Percentiles rank a stretch among this genome's conserved stretches.
These are phyloP conservation scores for Drosophila kikkawai DNA, from an alignment of 1,140 invertebrate genomes.

Conservation along the genomic window DNA sequence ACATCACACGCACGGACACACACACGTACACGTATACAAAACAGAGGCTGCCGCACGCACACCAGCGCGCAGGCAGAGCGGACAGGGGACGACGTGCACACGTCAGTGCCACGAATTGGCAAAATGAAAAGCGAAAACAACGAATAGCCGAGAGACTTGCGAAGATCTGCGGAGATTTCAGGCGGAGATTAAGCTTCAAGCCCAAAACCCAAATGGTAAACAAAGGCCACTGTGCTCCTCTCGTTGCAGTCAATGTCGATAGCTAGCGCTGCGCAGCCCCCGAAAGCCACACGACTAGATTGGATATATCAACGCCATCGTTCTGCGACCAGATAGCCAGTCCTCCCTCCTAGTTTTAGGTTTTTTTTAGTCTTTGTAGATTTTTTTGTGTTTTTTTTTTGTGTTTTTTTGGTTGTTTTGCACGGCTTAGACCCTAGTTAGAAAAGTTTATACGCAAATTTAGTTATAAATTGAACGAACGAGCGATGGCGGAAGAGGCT, in stretches of 20 bases:
- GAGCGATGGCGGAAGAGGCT: conserved; percentile 34
- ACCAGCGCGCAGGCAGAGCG: conserved; percentile 28
- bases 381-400: conserved; percentile 15
- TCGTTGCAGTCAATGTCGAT: conserved; percentile 76
- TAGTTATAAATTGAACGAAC: conserved; percentile 30
- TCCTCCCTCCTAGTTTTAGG: conserved; percentile 20
- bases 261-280: conserved; percentile 55
- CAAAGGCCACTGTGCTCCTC: conserved; percentile 11
- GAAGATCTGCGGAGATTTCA: too few relatives aligned
- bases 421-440: conserved; percentile 30
- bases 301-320: conserved; percentile 61
- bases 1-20: conserved; percentile 15
- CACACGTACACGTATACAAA: conserved; percentile 18
- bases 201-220: conserved; percentile 4
- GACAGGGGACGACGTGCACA: conserved; percentile 61
- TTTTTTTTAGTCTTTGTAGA: conserved; percentile 9
- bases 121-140: neutral
- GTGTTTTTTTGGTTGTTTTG: conserved; percentile 11
- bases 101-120: conserved; percentile 75
- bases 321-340: conserved; percentile 61
- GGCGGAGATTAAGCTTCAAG: too few relatives aligned
- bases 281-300: conserved; percentile 34
- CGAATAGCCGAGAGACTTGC: too few relatives aligned
- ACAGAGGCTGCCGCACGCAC: conserved; percentile 7
- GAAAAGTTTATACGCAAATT: neutral